A percentile compares a stretch with the other conserved stretches of the same genome.
These are phyloP conservation scores for Cheilosia vernalis DNA, from an alignment of 2,888 invertebrate species.

Conservation along the genomic window DNA sequence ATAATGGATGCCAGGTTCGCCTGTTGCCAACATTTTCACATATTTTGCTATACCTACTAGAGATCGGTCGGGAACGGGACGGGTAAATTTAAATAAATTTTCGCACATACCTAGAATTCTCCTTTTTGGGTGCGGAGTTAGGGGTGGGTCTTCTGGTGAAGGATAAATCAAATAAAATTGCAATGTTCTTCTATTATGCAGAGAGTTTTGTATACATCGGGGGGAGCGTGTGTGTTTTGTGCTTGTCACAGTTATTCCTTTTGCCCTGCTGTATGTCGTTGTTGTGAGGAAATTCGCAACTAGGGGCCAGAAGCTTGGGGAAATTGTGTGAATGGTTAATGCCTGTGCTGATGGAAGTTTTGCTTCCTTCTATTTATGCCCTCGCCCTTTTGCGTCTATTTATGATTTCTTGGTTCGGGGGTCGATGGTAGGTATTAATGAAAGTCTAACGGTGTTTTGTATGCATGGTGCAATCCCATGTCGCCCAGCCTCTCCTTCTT, in stretches of 20 bases:
- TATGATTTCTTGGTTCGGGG: neutral
- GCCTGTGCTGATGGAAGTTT: constrained; percentile 35
- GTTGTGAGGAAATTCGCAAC: constrained; percentile 57
- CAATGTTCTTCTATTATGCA: constrained; percentile 59
- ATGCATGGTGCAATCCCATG: constrained; percentile 54
- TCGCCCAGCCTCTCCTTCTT: constrained; percentile 30
- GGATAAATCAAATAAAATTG: constrained; percentile 69
- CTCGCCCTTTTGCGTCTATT: neutral
- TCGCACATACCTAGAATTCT: constrained; percentile 13
- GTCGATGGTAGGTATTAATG: constrained; percentile 19
- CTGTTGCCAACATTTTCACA: constrained; percentile 44
- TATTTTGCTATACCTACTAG: neutral
- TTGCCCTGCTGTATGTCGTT: constrained; percentile 31
- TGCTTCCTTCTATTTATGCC: constrained; percentile 14
- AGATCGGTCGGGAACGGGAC: constrained; percentile 2
- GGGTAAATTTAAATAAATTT: constrained; percentile 69
- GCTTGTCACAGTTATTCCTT: constrained; percentile 41
- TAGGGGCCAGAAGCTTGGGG: constrained; percentile 30
- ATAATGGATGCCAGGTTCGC: constrained; percentile 30
- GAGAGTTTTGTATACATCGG: constrained; percentile 31
- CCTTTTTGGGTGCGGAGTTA: neutral
- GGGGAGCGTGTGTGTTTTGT: neutral
- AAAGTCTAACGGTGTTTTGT: constrained; percentile 50
- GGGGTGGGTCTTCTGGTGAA: neutral
- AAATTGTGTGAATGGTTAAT: constrained; percentile 44